Percentiles rank a stretch among this genome's conserved stretches.
These are phyloP conservation scores for Zoanthus solanderi DNA, from an alignment of 92 coral and sea anemone genomes.

Conservation along the genomic window DNA sequence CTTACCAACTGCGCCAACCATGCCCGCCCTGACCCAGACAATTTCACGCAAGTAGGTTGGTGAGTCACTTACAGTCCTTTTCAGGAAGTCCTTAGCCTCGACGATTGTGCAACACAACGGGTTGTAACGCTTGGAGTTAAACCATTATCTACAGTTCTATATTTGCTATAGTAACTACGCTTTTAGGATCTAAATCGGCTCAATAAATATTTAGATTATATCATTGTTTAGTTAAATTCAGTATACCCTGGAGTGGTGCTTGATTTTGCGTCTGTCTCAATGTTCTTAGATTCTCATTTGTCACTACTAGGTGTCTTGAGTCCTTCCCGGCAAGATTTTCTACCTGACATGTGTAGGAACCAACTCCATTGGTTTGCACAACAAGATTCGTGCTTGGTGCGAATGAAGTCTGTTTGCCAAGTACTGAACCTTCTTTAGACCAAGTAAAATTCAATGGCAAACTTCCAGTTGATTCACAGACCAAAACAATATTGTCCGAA, in stretches of 20 bases:
- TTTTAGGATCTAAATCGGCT: too few relatives aligned
- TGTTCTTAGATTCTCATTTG: neutral
- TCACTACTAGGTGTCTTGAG: neutral
- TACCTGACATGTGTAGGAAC: constrained; percentile 4
- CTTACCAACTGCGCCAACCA: too few relatives aligned
- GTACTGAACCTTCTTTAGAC: constrained; percentile 6
- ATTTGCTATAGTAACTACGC: too few relatives aligned
- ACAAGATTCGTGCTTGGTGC: neutral
- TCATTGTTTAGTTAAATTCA: neutral
- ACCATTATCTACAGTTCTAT: too few relatives aligned
- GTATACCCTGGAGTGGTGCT: neutral
- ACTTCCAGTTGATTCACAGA: constrained; percentile 35
- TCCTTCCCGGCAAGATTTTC: constrained; percentile 10
- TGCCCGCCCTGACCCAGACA: too few relatives aligned
- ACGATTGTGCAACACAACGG: too few relatives aligned
- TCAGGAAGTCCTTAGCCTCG: too few relatives aligned
- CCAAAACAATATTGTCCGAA: constrained; percentile 21
- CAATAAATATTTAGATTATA: too few relatives aligned
- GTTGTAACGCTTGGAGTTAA: too few relatives aligned
- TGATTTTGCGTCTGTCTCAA: constrained; percentile 25
- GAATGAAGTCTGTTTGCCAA: neutral
- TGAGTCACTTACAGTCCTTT: too few relatives aligned
- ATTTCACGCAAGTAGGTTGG: too few relatives aligned
- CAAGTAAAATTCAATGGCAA: constrained; percentile 17
- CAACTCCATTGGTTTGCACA: neutral